Evolutionary conservation across 2,888 invertebrate genomes (phyloP), one percentile per base, ranked within the genome.

Genomic region (Arrhopalites spinosus): DNA sequence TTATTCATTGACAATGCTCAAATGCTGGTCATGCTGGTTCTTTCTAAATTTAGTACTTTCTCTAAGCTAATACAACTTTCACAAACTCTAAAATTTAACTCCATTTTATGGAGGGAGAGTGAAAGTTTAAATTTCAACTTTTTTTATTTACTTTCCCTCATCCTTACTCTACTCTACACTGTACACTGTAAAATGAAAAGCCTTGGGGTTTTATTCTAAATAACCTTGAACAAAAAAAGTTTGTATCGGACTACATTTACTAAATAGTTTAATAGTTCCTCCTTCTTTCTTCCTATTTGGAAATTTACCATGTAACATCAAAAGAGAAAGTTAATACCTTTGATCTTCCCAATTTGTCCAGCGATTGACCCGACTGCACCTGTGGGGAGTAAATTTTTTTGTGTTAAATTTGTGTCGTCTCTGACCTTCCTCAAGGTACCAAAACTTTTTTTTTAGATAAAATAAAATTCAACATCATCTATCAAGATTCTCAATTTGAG

Each of bases 321-420:
- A n/a, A n/a, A n/a, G n/a, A n/a, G n/a, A n/a, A n/a, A n/a, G n/a
- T n/a, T n/a, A n/a, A 17, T 64, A 87, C 89, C 91, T 85, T 90
- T 87, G 72, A 90, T 88, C 86, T 92, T 93, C 0, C 90, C 93
- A 79, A 93, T 91, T 87, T 93, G 93, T 1, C 92, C 93, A 43
- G 92, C 93, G 67, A 90, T 88, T 76, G 89, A 90, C 7, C 93
- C 93, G 20, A 93, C 92, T 63, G 92, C 74, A n/a, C 74, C 59
- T 59, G 25, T 1, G 25, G 25, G 23, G 7, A 59, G n/a, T 20
- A 53, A 53, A 53, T n/a, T 8, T 20, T 20, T 20, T n/a, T n/a
- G n/a, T n/a, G n/a, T n/a, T 53, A 1, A 53, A 23, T n/a, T 11
- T n/a, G 53, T 5, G n/a, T n/a, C 53, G n/a, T 13, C 45, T 47